Base-by-base conservation (phyloP, 2,888 invertebrate genomes). In the Leptopilina myrica region DNA sequence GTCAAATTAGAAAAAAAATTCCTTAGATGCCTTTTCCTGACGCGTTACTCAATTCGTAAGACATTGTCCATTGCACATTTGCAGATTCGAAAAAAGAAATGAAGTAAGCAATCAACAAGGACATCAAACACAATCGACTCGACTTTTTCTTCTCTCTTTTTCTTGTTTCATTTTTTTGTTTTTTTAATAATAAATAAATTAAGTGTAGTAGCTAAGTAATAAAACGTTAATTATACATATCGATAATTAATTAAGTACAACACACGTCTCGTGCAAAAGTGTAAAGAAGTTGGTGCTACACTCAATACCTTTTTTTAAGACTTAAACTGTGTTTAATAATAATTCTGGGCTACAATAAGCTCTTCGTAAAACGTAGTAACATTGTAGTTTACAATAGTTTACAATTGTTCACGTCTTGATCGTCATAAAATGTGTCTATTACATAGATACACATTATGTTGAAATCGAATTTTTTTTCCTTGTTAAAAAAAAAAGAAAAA, bases 311-410 rank as follows among this genome's bases (percentile, higher is more conserved):
- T 87, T 81, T 49, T 49, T 84, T 86, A 88, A 83, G 86, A 87
- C 86, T 88, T 86, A 89, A 88, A 89, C 89, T 86, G 89, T 89
- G 88, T 90, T 89, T 90, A 90, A 90, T 90, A 90, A 90, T 91
- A 89, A 88, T 90, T 88, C 88, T 90, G 87, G 88, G 90, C 91
- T 91, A 91, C 91, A 91, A 89, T 91, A 91, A 91, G 91, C 91
- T 91, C 91, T 91, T 91, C 89, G 88, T 91, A 91, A 91, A 91
- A 91, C 91, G 90, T 92, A 91, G 89, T 91, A 91, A 91, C 91
- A 91, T 91, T 88, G 90, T 91, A 91, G 91, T 91, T 91, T 91
- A 91, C 91, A 91, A 87, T 91, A 90, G 90, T 91, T 91, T 91
- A 91, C 91, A 91, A 89, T 88, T 87, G 87, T 88, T 87, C 87